Conservation (phyloP, 2,888 invertebrate species). For the Drosophila anceps region DNA sequence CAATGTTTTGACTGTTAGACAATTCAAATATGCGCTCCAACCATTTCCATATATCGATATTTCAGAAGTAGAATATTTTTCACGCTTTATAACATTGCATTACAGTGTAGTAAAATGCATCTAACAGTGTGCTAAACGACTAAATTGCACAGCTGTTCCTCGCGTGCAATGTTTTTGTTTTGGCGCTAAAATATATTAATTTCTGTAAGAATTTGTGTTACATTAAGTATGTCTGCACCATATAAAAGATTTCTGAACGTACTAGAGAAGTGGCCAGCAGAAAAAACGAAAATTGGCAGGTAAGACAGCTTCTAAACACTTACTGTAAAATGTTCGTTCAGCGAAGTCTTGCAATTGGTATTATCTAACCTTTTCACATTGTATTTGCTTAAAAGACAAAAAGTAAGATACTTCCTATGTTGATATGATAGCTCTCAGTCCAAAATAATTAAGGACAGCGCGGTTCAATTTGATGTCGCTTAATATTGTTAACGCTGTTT, state of each 20-base stretch:
- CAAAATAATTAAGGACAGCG: neutral
- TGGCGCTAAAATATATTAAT: conserved; percentile 46
- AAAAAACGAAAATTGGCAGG: conserved; percentile 90
- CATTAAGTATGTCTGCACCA: conserved; percentile 87
- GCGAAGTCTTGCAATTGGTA: conserved; percentile 23
- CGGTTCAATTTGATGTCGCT: neutral
- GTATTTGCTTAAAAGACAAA: conserved; percentile 2
- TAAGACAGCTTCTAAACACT: conserved; percentile 82
- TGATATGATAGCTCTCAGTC: neutral
- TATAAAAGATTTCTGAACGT: conserved; percentile 91
- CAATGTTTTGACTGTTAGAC: neutral
- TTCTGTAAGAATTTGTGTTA: conserved; percentile 5
- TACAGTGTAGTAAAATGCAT: neutral
- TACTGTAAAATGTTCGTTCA: conserved; percentile 53
- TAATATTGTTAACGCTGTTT: neutral
- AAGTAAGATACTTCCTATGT: neutral
- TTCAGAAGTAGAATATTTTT: conserved; percentile 10
- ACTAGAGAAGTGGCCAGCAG: conserved; percentile 92
- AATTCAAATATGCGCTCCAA: conserved; percentile 13
- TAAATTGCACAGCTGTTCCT: conserved; percentile 38
- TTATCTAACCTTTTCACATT: conserved; percentile 61
- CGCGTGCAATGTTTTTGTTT: conserved; percentile 59
- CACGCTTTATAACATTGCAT: neutral
- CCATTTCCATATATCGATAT: conserved; percentile 23
- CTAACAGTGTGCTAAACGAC: conserved; percentile 14